Percentiles rank a stretch among this genome's conserved stretches.
Conservation (phyloP, 2,888 invertebrate species). For the Oscheius sp. region DNA sequence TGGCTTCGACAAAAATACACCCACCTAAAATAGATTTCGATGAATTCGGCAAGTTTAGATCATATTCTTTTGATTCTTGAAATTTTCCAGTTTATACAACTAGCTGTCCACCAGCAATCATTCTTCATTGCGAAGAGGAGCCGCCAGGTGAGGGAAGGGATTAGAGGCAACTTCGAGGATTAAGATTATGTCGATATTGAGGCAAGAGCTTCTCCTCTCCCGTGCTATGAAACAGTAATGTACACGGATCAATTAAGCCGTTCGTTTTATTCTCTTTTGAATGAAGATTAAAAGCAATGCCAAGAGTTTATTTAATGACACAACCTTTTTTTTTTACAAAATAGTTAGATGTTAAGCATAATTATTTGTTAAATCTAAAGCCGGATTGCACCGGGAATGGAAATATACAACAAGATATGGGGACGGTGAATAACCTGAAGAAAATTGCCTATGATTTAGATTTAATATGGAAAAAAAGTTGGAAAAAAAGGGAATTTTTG, state of each 20-base stretch:
- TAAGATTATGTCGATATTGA: conserved; percentile 16
- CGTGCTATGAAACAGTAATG: conserved; percentile 3
- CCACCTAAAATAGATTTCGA: background rate
- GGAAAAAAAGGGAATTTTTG: background rate
- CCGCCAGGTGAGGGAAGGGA: background rate
- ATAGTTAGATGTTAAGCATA: background rate
- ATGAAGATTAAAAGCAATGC: background rate
- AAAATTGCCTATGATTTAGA: conserved; percentile 15
- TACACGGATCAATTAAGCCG: background rate
- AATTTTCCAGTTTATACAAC: conserved; percentile 10
- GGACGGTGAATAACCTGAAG: conserved; percentile 11
- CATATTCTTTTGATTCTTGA: background rate
- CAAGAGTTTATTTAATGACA: background rate
- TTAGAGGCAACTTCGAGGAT: background rate
- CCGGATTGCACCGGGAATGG: background rate
- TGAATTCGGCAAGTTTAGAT: background rate
- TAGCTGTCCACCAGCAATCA: background rate
- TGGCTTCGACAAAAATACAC: background rate
- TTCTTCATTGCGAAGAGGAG: background rate
- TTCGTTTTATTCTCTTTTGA: background rate
- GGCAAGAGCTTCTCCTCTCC: conserved; percentile 4
- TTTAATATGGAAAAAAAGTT: background rate
- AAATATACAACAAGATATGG: conserved; percentile 1
- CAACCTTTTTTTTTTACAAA: background rate
- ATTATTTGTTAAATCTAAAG: background rate